Percentiles rank a stretch among this genome's conserved stretches.
phyloP scores from a whole-genome alignment of 1,140 invertebrate species.

The Bilobella aurantiaca region DNA sequence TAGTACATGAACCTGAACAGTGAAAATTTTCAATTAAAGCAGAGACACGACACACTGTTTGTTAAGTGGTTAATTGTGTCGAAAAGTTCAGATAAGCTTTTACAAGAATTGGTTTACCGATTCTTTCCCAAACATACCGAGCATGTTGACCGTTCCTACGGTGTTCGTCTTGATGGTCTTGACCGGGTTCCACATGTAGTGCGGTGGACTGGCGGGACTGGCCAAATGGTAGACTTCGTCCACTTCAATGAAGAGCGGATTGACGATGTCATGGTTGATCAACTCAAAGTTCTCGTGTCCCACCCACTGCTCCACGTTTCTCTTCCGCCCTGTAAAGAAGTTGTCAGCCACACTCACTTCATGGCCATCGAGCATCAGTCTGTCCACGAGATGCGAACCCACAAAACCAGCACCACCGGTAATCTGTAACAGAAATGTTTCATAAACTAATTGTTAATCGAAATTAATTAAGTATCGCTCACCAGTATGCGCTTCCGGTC shows the following conservation, averaged over 20 bases:
- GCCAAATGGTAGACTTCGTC: slow-evolving; percentile 99
- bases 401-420: slow-evolving; percentile 99
- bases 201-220: slow-evolving; percentile 94
- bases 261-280: slow-evolving; percentile 97
- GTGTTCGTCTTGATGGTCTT: slow-evolving; percentile 99
- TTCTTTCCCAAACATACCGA: slow-evolving; percentile 57
- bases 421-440: slow-evolving; percentile 46
- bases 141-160: slow-evolving; percentile 97
- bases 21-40: too few species aligned
- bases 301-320: slow-evolving; percentile 97
- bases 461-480: slow-evolving; percentile 36
- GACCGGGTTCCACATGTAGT: slow-evolving; percentile 99
- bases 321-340: slow-evolving; percentile 93
- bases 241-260: slow-evolving; percentile 94
- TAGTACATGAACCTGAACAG: too few species aligned
- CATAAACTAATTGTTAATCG: not conserved
- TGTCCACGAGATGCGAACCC: slow-evolving; percentile 92
- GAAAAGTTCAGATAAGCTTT: too few species aligned
- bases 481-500: slow-evolving; percentile 81
- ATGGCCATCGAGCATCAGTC: slow-evolving; percentile 89
- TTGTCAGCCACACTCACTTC: slow-evolving; percentile 98
- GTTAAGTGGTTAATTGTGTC: too few species aligned
- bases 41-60: too few species aligned
- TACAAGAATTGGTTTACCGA: too few species aligned
- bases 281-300: slow-evolving; percentile 98